These are phyloP conservation scores for Amorpha juglandis DNA, from an alignment of 2,888 invertebrate species.

Conservation along the genomic window DNA sequence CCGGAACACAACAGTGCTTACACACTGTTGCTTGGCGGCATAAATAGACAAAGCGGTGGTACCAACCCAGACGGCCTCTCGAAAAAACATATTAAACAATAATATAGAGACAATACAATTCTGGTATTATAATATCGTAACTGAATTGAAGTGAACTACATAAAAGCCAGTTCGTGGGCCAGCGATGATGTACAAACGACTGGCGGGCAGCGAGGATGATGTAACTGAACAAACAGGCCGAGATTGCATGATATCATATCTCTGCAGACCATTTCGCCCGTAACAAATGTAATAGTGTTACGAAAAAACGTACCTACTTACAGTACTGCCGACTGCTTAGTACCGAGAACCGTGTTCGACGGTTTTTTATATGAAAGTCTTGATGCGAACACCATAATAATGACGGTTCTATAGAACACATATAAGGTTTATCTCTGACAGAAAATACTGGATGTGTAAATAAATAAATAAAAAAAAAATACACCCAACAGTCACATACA, in stretches of 20 bases:
- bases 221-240: conserved; percentile 48
- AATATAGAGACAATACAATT: too few species aligned
- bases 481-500: too few species aligned
- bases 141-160: background rate
- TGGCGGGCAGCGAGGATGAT: conserved; percentile 43
- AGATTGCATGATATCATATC: conserved; percentile 50
- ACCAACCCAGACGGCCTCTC: too few species aligned
- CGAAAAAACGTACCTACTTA: conserved; percentile 8
- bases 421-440: too few species aligned
- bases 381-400: background rate
- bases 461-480: too few species aligned
- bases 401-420: too few species aligned
- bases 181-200: conserved; percentile 29
- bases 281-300: conserved; percentile 23
- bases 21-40: too few species aligned
- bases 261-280: conserved; percentile 33
- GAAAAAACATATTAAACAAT: too few species aligned
- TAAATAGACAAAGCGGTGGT: too few species aligned
- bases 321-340: background rate
- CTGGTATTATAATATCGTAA: background rate
- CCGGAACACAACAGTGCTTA: too few species aligned
- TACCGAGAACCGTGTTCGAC: background rate
- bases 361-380: background rate
- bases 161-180: conserved; percentile 29
- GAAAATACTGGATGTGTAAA: too few species aligned